Evolutionary conservation across 2,113 vertebrate genomes (phyloP), one percentile per base, ranked within the genome.

Genomic region (Xenus cinereus): DNA sequence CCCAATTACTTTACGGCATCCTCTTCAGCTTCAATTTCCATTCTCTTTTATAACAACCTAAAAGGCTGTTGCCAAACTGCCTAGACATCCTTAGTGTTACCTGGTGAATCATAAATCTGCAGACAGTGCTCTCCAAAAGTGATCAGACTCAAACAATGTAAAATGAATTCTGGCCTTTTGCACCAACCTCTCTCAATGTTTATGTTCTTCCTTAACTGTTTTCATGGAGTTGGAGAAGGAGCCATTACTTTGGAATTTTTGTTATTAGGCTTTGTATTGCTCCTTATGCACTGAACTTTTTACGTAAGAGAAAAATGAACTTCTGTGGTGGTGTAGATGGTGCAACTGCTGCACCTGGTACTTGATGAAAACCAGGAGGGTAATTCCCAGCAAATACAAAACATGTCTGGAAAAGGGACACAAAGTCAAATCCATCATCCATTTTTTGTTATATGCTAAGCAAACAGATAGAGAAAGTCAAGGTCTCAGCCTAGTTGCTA

Each of bases 81-180:
- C 53, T 37, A 88, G 89, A 90, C 75, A 74, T 81, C 73, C 93
- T 96, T 56, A 93, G 87, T 67, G 73, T 75, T 91, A 80, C 75
- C 84, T 78, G 59, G 79, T 89, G 89, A 56, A 90, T 57, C 83
- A 92, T 97, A 97, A 97, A 96, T 93, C 84, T 89, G 50, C 35
- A 80, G 76, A 28, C 37, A 93, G 33, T 67, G 87, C 41, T 74
- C 46, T 94, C 72, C 78, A 80, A 87, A 74, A 95, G 76, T 2
- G 24, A 95, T 73, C 39, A 84, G 41, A 54, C 82, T 83, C 57
- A 90, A 91, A 87, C 2, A 7, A 81, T 66, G 37, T 46, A 37
- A 71, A 83, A 95, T 46, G 53, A 79, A 63, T 74, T 74, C 72
- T 22, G 12, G 33, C 56, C 73, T 90, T 74, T 87, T 73, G 48